These are phyloP conservation scores for Ptychobarbus kaznakovi DNA, from an alignment of 2,797 vertebrate genomes.

Conservation along the genomic window DNA sequence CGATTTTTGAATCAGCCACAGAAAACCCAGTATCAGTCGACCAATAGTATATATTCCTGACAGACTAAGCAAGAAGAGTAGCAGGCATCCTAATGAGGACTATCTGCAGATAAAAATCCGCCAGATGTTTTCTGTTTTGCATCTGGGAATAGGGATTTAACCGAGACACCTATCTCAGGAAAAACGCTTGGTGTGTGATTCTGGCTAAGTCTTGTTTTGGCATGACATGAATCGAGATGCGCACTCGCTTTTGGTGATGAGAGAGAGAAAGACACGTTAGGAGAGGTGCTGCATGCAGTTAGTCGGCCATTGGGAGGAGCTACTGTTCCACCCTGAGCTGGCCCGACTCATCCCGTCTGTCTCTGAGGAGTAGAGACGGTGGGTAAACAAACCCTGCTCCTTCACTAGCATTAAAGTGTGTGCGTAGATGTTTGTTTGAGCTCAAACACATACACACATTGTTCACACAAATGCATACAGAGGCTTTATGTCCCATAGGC, in stretches of 20 bases:
- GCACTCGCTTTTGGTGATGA: slow-evolving; percentile 32
- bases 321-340: slow-evolving; percentile 43
- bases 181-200: slow-evolving; percentile 47
- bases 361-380: neutral
- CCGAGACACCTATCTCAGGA: slow-evolving; percentile 41
- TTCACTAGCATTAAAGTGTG: slow-evolving; percentile 14
- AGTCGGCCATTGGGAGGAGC: slow-evolving; percentile 50
- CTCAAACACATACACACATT: neutral
- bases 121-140: slow-evolving; percentile 29
- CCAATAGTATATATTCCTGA: slow-evolving; percentile 15
- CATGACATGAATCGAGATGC: slow-evolving; percentile 55
- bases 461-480: slow-evolving; percentile 12
- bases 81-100: slow-evolving; percentile 40
- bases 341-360: neutral
- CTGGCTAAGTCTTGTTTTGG: slow-evolving; percentile 50
- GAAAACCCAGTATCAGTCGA: slow-evolving; percentile 8
- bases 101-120: slow-evolving; percentile 34
- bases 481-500: slow-evolving; percentile 26
- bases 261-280: slow-evolving; percentile 26
- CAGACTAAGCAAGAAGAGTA: slow-evolving; percentile 14
- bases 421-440: neutral
- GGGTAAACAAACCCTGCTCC: slow-evolving; percentile 30
- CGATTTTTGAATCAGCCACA: neutral
- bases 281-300: neutral
- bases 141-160: slow-evolving; percentile 42